A percentile compares a stretch with the other conserved stretches of the same genome.
Evolutionary conservation across 2,113 vertebrate genomes (phyloP).

Genomic region (Cheirogaleus medius): DNA sequence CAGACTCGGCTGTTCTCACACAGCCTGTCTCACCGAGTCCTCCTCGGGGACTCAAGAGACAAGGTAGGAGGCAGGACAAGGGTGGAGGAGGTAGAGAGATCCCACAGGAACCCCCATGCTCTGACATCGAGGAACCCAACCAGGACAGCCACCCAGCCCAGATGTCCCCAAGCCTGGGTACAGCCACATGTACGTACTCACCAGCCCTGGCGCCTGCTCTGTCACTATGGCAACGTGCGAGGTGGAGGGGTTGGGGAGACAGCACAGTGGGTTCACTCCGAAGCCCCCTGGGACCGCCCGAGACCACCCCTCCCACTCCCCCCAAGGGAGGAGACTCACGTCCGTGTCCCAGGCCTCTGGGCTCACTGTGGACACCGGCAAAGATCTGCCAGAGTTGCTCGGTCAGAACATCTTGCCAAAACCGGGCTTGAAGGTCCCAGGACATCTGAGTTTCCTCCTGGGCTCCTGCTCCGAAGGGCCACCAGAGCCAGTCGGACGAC

Average conservation of each 20-base stretch:
- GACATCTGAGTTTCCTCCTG: fast-evolving
- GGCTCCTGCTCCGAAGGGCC: fast-evolving
- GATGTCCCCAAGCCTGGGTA: too few relatives aligned
- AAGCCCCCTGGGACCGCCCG: fast-evolving
- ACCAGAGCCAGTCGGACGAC: fast-evolving
- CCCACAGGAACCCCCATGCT: neutral
- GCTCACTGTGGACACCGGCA: fast-evolving
- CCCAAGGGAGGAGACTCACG: neutral
- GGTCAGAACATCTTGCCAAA: neutral
- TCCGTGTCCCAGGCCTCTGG: fast-evolving
- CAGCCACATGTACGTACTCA: neutral
- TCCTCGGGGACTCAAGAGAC: neutral
- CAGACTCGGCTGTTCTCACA: too few relatives aligned
- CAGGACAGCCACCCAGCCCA: neutral
- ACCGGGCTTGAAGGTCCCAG: neutral
- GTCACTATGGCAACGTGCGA: neutral
- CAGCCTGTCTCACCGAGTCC: neutral
- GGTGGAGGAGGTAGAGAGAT: too few relatives aligned
- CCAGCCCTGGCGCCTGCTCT: neutral
- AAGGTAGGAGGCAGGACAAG: too few relatives aligned
- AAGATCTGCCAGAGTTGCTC: neutral
- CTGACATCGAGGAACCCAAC: neutral
- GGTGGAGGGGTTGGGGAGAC: fast-evolving
- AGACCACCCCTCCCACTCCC: fast-evolving
- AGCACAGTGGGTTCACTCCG: neutral